Percentiles rank a stretch among this genome's conserved stretches.
These are phyloP conservation scores for Papio anubis DNA, from an alignment of 2,113 vertebrate genomes.

Conservation along the genomic window DNA sequence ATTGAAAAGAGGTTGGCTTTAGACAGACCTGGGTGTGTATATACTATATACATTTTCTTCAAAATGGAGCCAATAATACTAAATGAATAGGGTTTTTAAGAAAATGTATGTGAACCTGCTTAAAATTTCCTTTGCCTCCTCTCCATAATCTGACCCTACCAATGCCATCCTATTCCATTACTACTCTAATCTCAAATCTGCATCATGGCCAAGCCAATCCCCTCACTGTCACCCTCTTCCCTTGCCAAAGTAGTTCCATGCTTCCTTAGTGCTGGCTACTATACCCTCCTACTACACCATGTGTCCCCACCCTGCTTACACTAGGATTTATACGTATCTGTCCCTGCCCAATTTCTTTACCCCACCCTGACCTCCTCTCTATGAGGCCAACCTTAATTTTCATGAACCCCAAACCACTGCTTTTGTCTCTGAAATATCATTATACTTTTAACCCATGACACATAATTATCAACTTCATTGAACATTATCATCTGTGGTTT, in stretches of 20 bases:
- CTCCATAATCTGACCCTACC: not conserved
- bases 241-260: not conserved
- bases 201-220: not conserved
- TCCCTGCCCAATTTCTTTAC: not conserved
- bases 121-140: not conserved
- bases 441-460: not conserved
- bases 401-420: not conserved
- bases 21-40: accelerated
- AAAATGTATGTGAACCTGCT: not conserved
- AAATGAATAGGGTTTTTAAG: not conserved
- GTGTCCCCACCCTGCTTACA: too few species aligned
- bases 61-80: not conserved
- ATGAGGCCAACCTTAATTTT: not conserved
- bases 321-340: not conserved
- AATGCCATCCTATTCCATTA: not conserved
- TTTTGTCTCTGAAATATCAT: not conserved
- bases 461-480: not conserved
- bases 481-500: not conserved
- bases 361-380: not conserved
- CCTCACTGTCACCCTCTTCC: not conserved
- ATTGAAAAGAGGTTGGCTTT: not conserved
- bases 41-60: not conserved
- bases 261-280: not conserved
- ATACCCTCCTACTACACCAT: not conserved
- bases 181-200: not conserved